These are phyloP conservation scores for Perizoma flavofasciatum DNA, from an alignment of 2,888 invertebrate species.

Conservation along the genomic window DNA sequence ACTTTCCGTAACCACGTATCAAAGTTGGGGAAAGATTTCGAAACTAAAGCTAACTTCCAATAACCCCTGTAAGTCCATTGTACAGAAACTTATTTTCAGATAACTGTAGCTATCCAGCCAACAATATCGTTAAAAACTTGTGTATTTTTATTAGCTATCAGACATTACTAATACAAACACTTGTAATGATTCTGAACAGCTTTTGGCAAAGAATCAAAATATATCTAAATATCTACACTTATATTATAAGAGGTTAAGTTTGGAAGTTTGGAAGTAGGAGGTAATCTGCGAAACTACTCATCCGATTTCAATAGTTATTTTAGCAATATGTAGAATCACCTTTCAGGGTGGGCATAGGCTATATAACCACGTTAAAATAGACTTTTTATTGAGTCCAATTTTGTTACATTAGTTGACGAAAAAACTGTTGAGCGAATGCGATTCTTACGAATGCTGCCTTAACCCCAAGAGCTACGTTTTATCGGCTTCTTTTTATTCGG, in stretches of 20 bases:
- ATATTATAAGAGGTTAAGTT: too few species aligned
- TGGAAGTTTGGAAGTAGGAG: too few species aligned
- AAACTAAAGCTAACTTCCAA: constrained; percentile 70
- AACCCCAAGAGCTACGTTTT: too few species aligned
- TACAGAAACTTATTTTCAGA: constrained; percentile 56
- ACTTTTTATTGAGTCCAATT: too few species aligned
- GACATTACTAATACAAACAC: not conserved
- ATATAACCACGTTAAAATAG: too few species aligned
- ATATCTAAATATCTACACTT: not conserved
- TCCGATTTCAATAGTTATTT: too few species aligned
- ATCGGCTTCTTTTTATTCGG: too few species aligned
- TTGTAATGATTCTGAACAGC: not conserved
- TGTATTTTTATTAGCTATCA: constrained; percentile 3
- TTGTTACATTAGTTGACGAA: too few species aligned
- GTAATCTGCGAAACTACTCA: too few species aligned
- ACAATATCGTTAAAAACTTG: constrained; percentile 22
- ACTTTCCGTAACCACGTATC: constrained; percentile 66
- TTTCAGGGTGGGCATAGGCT: not conserved
- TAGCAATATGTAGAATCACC: too few species aligned
- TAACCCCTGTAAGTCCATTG: constrained; percentile 71
- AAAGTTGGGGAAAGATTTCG: constrained; percentile 63
- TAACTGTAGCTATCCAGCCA: constrained; percentile 36
- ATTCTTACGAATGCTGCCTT: too few species aligned
- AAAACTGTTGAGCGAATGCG: too few species aligned
- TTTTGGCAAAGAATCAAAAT: not conserved